These are phyloP conservation scores for Cyclura pinguis DNA, from an alignment of 2,797 vertebrate genomes.

Conservation along the genomic window DNA sequence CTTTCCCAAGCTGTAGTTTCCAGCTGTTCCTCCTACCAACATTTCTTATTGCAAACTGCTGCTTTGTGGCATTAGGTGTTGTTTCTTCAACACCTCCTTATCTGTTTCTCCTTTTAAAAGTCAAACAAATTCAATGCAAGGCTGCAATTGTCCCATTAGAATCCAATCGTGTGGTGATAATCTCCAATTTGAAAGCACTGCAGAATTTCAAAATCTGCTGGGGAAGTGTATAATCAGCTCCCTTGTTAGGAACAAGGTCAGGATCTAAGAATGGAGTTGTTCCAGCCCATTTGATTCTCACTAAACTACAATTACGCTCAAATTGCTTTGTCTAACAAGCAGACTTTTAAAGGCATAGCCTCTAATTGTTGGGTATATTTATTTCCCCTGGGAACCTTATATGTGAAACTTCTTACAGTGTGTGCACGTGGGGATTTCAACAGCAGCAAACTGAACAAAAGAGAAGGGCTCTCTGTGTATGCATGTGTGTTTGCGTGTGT, in stretches of 20 bases:
- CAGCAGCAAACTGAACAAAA: not conserved
- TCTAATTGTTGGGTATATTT: not conserved
- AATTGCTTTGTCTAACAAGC: not conserved
- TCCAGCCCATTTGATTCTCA: too few species aligned
- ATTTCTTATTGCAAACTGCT: not conserved
- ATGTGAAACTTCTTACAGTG: not conserved
- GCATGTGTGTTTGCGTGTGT: not conserved
- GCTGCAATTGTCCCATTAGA: not conserved
- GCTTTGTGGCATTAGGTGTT: too few species aligned
- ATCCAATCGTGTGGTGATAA: not conserved
- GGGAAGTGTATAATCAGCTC: not conserved
- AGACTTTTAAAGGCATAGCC: not conserved
- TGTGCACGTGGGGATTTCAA: too few species aligned
- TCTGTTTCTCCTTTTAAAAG: not conserved
- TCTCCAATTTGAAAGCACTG: not conserved
- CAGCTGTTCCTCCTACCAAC: not conserved
- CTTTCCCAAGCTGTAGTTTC: too few species aligned
- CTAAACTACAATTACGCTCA: not conserved
- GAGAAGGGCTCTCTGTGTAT: not conserved
- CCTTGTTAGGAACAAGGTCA: not conserved
- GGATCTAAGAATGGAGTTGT: not conserved
- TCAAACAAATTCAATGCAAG: not conserved
- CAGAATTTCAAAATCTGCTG: not conserved
- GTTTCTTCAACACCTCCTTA: not conserved
- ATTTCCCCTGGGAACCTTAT: not conserved